Evolutionary conservation across 2,888 invertebrate genomes (phyloP).

Genomic region (Andrena minutula): DNA sequence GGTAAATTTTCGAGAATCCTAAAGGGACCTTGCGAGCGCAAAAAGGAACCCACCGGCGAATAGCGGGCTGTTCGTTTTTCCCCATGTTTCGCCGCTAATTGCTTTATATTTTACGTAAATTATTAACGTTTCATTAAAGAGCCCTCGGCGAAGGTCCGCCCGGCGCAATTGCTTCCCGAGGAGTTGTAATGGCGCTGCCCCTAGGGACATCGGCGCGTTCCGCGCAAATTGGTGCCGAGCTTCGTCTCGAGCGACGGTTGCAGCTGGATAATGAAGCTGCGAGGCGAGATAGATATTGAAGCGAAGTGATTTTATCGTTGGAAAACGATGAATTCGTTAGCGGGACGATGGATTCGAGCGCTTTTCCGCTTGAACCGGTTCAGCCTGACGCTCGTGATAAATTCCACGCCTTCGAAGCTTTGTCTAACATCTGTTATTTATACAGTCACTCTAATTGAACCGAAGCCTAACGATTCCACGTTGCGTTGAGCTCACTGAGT

Average conservation of each 20-base stretch:
- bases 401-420: slow-evolving; percentile 1
- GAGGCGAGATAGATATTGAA: slow-evolving; percentile 57
- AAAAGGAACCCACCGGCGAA: not conserved
- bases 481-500: no score
- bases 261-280: slow-evolving; percentile 59
- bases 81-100: slow-evolving; percentile 33
- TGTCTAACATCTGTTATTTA: slow-evolving; percentile 6
- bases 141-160: slow-evolving; percentile 39
- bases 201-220: slow-evolving; percentile 60
- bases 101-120: slow-evolving; percentile 59
- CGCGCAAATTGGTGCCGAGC: slow-evolving; percentile 64
- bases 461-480: not conserved
- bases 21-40: not conserved
- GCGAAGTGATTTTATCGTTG: slow-evolving; percentile 50
- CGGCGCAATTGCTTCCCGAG: slow-evolving; percentile 65
- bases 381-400: not conserved
- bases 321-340: slow-evolving; percentile 39
- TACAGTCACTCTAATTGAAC: not conserved
- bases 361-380: slow-evolving; percentile 10
- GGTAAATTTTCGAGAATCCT: slow-evolving; percentile 37
- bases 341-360: not conserved
- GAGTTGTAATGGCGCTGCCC: slow-evolving; percentile 66
- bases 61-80: not conserved
- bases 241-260: slow-evolving; percentile 39
- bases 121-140: slow-evolving; percentile 59